Evolutionary conservation across 1,140 invertebrate species (phyloP), one percentile per base, ranked within the genome.

Genomic region (Leptopilina clavipes): DNA sequence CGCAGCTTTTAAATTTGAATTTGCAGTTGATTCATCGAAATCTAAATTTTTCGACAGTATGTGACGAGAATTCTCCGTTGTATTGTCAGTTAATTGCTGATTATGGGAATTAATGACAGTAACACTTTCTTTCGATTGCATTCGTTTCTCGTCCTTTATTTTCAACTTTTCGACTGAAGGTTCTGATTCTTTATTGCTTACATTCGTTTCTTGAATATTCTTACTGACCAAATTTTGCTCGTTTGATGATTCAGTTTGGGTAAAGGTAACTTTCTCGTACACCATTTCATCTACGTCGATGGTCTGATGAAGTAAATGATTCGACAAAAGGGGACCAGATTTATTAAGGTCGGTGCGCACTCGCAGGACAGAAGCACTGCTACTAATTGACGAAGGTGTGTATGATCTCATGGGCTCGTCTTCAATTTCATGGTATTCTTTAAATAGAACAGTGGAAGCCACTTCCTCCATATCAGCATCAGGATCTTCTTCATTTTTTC

Each of bases 1-100:
- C 73, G 86, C 89, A 75, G 77, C 86, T 22, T 88, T 90, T 0
- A 86, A 85, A 17, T 90, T 86, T 5, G 83, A 81, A 72, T 86
- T 89, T 0, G 83, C 87, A 9, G 85, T 83, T 0, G 87, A 84
- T 71, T 87, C 84, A 0, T 77, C 82, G 12, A 85, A 83, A 73
- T 90, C 88, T 1, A 87, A 79, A 31, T 88, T 65, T 76, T 89
- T 88, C 70, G 88, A 70, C 14, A 86, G 75, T 78, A 18, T 12
- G 10, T 71, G 37, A 25, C n/a, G 10, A 71, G 3, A 10, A 44
- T 5, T 74, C 40, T 14, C 74, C 43, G 9, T 43, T 48, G 10
- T 7, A 40, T 44, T 79, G 17, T 71, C 70, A 71, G 31, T n/a
- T 85, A 83, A 19, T 18, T 25, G n/a, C n/a, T n/a, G 40, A 72